phyloP scores from a whole-genome alignment of 2,888 invertebrate species.

The Pheosia gnoma region DNA sequence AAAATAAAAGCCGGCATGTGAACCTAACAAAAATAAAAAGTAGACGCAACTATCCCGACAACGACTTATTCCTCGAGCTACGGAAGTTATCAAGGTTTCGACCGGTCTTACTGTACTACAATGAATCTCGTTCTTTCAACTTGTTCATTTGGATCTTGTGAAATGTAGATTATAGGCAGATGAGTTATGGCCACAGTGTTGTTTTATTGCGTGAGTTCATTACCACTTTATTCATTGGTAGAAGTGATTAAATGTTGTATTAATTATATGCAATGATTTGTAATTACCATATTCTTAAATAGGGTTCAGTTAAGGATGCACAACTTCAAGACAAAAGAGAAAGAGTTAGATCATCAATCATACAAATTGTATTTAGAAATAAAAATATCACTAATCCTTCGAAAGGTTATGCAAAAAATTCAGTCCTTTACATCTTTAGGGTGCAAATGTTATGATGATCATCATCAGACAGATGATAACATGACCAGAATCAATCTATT shows the following conservation, averaged over 20 bases:
- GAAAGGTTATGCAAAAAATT: no score
- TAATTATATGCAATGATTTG: neutral
- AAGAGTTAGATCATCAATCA: neutral
- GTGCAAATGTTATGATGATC: no score
- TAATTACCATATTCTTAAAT: neutral
- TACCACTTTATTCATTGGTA: constrained; percentile 22
- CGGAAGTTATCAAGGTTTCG: constrained; percentile 75
- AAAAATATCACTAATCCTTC: no score
- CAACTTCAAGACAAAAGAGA: neutral
- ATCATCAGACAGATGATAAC: no score
- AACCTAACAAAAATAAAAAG: constrained; percentile 67
- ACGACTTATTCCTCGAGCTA: constrained; percentile 69
- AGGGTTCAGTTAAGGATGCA: neutral
- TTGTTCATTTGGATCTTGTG: constrained; percentile 43
- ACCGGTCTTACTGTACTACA: constrained; percentile 61
- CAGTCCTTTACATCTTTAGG: no score
- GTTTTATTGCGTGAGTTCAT: constrained; percentile 30
- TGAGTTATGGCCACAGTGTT: constrained; percentile 29
- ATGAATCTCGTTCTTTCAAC: constrained; percentile 48
- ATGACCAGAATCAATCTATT: no score
- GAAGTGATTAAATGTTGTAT: neutral
- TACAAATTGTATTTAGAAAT: no score
- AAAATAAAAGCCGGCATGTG: constrained; percentile 59
- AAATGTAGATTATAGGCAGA: constrained; percentile 41
- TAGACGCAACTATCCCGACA: constrained; percentile 59